These are phyloP conservation scores for Digitonthophagus gazella DNA, from an alignment of 2,888 invertebrate species.

Conservation along the genomic window DNA sequence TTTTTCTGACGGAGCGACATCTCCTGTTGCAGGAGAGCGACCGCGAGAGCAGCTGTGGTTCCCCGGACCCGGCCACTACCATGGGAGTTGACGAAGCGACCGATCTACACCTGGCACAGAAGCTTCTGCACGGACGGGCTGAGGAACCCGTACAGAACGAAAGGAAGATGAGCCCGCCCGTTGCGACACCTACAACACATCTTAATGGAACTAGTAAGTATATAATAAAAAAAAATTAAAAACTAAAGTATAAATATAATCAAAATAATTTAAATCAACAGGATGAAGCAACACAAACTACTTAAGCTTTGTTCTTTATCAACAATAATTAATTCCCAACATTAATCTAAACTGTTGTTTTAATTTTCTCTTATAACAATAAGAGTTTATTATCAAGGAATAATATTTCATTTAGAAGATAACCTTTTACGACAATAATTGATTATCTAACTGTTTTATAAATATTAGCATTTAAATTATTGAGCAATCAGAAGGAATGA, in stretches of 20 bases:
- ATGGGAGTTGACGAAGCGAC: conserved; percentile 51
- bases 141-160: conserved; percentile 36
- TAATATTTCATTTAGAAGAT: background rate
- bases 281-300: too few relatives aligned
- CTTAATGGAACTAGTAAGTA: conserved; percentile 67
- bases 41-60: conserved; percentile 64
- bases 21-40: conserved; percentile 59
- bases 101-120: conserved; percentile 44
- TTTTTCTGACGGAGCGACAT: conserved; percentile 12
- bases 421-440: background rate
- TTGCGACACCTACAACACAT: conserved; percentile 57
- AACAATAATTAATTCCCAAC: too few relatives aligned
- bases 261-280: too few relatives aligned
- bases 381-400: background rate
- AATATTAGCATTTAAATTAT: background rate
- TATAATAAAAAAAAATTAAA: conserved; percentile 1
- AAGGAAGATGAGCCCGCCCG: conserved; percentile 44
- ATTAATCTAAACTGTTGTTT: too few relatives aligned
- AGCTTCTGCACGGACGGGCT: conserved; percentile 36
- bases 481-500: background rate
- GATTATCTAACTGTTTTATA: background rate
- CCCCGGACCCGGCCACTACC: conserved; percentile 56
- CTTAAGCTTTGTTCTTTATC: too few relatives aligned
- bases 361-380: background rate
- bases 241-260: too few relatives aligned